Percentiles rank a stretch among this genome's conserved stretches.
phyloP scores from a whole-genome alignment of 2,797 vertebrate species.

The Sebastes minor region DNA sequence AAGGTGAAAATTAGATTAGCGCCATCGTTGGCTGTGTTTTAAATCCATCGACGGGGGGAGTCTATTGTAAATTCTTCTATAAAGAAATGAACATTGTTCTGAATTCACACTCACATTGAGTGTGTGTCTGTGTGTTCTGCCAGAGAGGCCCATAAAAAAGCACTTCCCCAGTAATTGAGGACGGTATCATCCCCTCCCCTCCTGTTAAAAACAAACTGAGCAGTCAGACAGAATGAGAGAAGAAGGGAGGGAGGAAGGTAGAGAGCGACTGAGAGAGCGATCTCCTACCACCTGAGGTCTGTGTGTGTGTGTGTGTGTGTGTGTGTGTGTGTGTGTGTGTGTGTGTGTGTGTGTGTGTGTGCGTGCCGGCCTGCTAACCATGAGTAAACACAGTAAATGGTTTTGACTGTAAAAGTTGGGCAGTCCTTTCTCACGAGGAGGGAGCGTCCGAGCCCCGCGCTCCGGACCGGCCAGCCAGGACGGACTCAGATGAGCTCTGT shows the following conservation, averaged over 20 bases:
- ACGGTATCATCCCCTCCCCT: constrained; percentile 69
- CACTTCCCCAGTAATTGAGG: constrained; percentile 81
- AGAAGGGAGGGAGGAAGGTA: constrained; percentile 21
- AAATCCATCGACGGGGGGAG: constrained; percentile 13
- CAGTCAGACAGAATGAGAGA: constrained; percentile 45
- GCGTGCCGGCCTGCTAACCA: constrained; percentile 63
- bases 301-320: constrained; percentile 53
- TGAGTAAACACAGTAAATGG: constrained; percentile 73
- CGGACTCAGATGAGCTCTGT: background rate
- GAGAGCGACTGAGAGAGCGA: constrained; percentile 1
- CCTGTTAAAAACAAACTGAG: constrained; percentile 73
- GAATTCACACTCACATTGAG: constrained; percentile 47
- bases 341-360: constrained; percentile 46
- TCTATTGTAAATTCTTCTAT: constrained; percentile 39
- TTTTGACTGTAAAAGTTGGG: constrained; percentile 69
- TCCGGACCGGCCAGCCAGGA: background rate
- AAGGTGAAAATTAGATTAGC: constrained; percentile 34
- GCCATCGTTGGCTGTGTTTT: constrained; percentile 22
- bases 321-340: constrained; percentile 56
- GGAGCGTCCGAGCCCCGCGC: constrained; percentile 24
- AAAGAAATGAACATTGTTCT: constrained; percentile 47
- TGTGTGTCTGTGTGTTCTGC: constrained; percentile 43
- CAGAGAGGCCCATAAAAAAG: constrained; percentile 75
- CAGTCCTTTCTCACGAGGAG: constrained; percentile 72
- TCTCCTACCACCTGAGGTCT: constrained; percentile 67